Evolutionary conservation across 2,113 vertebrate species (phyloP).

Genomic region (Elephas maximus): DNA sequence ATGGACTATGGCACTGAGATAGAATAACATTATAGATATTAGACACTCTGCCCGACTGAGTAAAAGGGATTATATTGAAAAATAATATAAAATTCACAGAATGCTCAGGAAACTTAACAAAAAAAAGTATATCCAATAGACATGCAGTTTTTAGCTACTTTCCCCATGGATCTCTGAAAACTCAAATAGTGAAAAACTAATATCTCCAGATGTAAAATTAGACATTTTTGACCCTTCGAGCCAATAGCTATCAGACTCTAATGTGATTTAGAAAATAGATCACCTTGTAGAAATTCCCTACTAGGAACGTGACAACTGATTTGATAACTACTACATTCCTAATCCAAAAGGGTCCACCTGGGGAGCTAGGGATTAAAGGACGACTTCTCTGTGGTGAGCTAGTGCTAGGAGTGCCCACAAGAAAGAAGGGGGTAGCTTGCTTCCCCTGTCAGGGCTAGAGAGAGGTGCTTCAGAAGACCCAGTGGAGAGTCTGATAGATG

Average conservation of each 20-base stretch:
- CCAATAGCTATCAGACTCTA: slow-evolving; percentile 2
- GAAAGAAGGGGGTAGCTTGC: not conserved
- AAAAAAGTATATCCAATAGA: not conserved
- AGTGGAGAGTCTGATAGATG: not conserved
- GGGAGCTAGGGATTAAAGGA: not conserved
- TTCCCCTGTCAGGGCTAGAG: not conserved
- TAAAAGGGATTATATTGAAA: not conserved
- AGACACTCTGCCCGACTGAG: not conserved
- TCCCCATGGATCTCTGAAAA: not conserved
- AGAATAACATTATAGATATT: not conserved
- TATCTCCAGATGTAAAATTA: not conserved
- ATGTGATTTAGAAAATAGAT: slow-evolving; percentile 32
- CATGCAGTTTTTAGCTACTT: not conserved
- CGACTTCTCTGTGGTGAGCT: not conserved
- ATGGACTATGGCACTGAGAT: not conserved
- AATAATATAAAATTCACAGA: slow-evolving; percentile 6
- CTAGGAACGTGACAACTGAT: not conserved
- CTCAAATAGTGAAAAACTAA: not conserved
- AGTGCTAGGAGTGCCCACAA: not conserved
- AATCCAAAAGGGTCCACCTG: not conserved
- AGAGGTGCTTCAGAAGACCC: not conserved
- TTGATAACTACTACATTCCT: not conserved
- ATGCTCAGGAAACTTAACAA: not conserved
- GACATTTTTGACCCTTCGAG: not conserved
- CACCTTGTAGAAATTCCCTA: slow-evolving; percentile 15